These are phyloP conservation scores for Tigriopus japonicus DNA, from an alignment of 1,140 invertebrate species.

Conservation along the genomic window DNA sequence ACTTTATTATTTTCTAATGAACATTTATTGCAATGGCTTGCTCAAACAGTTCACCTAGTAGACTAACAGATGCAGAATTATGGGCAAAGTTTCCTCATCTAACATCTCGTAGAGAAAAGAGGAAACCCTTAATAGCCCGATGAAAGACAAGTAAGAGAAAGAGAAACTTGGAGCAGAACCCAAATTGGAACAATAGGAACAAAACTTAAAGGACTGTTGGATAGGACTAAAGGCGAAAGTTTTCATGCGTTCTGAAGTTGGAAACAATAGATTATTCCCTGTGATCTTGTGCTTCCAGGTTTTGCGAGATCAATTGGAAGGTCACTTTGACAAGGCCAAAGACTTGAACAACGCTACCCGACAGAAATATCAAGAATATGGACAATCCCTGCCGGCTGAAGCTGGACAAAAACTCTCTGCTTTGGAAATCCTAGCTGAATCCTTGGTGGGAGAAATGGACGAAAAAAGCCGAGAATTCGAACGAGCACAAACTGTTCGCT, in stretches of 20 bases:
- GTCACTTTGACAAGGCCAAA: conserved; percentile 34
- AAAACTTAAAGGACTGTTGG: no score
- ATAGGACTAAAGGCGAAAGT: no score
- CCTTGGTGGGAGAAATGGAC: neutral
- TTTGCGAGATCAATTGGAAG: conserved; percentile 46
- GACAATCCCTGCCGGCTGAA: conserved; percentile 48
- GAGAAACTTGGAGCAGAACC: no score
- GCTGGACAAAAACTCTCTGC: conserved; percentile 33
- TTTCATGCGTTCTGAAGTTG: no score
- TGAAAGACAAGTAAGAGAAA: no score
- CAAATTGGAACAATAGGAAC: no score
- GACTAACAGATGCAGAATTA: no score
- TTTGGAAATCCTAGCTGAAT: neutral
- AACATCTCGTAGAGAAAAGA: conserved; percentile 17
- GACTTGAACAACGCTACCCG: neutral
- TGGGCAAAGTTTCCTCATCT: conserved; percentile 16
- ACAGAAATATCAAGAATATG: conserved; percentile 34
- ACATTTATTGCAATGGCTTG: no score
- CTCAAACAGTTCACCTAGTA: neutral
- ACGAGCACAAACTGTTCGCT: conserved; percentile 52
- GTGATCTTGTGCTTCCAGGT: conserved; percentile 22
- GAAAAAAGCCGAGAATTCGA: conserved; percentile 44
- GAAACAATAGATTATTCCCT: neutral
- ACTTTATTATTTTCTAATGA: no score
- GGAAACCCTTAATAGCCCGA: no score